These are phyloP conservation scores for Lepidurus apus DNA, from an alignment of 1,140 invertebrate genomes.

Conservation along the genomic window DNA sequence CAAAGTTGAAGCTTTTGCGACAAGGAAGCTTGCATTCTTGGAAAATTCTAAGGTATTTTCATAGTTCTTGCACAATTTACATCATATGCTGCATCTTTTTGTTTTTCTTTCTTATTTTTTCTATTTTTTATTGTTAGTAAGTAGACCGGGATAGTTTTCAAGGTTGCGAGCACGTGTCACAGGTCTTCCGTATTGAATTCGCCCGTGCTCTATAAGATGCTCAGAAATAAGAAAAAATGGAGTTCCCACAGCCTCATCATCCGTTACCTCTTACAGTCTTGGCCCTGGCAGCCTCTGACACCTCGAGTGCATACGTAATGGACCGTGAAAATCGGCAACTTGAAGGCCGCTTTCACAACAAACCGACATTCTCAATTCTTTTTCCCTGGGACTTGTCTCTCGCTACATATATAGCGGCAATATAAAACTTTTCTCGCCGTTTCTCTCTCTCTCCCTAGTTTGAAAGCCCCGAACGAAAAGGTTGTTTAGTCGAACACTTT, in stretches of 20 bases:
- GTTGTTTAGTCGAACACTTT: too few species aligned
- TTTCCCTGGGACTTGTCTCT: neutral
- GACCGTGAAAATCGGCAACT: neutral
- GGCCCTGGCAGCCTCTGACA: neutral
- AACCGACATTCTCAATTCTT: neutral
- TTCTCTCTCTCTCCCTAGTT: too few species aligned
- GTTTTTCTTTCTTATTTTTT: too few species aligned
- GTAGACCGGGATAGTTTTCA: neutral
- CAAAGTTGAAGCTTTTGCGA: too few species aligned
- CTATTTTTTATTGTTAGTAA: too few species aligned
- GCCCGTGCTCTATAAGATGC: neutral
- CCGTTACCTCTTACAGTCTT: neutral
- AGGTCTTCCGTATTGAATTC: neutral
- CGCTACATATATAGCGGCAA: neutral
- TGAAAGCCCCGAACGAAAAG: too few species aligned
- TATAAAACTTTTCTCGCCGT: neutral
- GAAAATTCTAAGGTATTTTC: too few species aligned
- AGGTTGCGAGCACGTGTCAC: neutral
- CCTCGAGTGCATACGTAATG: conserved; percentile 10
- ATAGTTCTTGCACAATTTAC: too few species aligned
- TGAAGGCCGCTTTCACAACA: neutral
- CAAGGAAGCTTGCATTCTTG: too few species aligned
- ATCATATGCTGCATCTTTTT: too few species aligned
- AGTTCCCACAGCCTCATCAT: neutral
- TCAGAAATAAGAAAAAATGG: neutral